phyloP scores from a whole-genome alignment of 2,888 invertebrate species.

The Kryphioiulus occultus region DNA sequence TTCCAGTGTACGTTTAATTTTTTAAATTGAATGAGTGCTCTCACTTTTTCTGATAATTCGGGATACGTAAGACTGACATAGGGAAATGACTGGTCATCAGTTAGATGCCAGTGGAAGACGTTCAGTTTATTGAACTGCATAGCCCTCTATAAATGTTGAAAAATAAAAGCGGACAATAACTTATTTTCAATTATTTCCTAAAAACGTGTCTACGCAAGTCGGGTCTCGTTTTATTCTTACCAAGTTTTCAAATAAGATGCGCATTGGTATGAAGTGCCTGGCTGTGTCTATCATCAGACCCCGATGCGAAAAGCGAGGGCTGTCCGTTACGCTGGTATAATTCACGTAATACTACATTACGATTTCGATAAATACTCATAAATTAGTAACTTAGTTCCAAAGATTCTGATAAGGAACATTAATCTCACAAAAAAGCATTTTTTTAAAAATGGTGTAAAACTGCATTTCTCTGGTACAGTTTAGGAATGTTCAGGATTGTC shows the following conservation, averaged over 20 bases:
- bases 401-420: too few relatives aligned
- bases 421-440: too few relatives aligned
- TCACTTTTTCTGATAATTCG: conserved; percentile 45
- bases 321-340: conserved; percentile 75
- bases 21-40: neutral
- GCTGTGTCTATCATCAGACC: conserved; percentile 90
- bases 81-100: conserved; percentile 66
- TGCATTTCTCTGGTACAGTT: too few relatives aligned
- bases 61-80: conserved; percentile 61
- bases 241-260: conserved; percentile 68
- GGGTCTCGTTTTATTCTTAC: conserved; percentile 56
- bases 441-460: too few relatives aligned
- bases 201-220: too few relatives aligned
- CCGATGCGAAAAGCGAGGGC: conserved; percentile 85
- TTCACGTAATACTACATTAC: conserved; percentile 71
- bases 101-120: conserved; percentile 66
- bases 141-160: conserved; percentile 59
- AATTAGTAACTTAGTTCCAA: neutral
- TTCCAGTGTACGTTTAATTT: neutral
- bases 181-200: neutral
- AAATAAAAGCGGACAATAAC: neutral
- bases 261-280: conserved; percentile 80
- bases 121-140: conserved; percentile 66
- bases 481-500: too few relatives aligned
- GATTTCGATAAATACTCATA: neutral